These are phyloP conservation scores for Nannoperca obscura DNA, from an alignment of 2,797 vertebrate genomes.

Conservation along the genomic window DNA sequence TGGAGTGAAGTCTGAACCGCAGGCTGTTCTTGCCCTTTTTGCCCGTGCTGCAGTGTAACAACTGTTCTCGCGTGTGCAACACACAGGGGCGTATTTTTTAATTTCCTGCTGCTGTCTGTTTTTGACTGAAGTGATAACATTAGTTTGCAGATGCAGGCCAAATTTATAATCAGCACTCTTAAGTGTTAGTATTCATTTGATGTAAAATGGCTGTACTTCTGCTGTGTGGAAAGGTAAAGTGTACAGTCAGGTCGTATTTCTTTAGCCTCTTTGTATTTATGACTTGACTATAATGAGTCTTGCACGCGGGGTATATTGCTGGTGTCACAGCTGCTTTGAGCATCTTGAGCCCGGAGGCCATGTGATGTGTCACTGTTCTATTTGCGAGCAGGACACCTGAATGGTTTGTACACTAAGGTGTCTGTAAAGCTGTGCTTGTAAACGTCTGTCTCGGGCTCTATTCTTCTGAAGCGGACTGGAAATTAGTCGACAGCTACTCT, in stretches of 20 bases:
- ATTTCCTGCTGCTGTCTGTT: neutral
- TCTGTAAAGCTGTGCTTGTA: constrained; percentile 18
- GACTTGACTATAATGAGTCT: neutral
- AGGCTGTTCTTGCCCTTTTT: neutral
- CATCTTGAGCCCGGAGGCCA: constrained; percentile 37
- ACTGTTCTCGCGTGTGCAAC: constrained; percentile 1
- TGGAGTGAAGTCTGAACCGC: neutral
- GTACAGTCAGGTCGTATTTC: neutral
- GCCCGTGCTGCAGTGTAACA: neutral
- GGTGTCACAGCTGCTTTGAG: constrained; percentile 64
- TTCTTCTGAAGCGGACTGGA: constrained; percentile 7
- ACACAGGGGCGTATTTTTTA: neutral
- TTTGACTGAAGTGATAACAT: neutral
- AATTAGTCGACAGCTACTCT: neutral
- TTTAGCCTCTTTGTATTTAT: neutral
- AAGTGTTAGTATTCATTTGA: neutral
- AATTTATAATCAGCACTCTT: neutral
- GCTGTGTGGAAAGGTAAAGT: neutral
- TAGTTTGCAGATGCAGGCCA: neutral
- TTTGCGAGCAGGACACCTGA: constrained; percentile 76
- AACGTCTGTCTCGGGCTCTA: neutral
- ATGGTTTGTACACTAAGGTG: constrained; percentile 62
- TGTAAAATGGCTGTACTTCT: neutral
- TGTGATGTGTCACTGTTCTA: constrained; percentile 74
- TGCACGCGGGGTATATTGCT: neutral